phyloP scores from a whole-genome alignment of 2,797 vertebrate genomes.

The Acanthis flammea region DNA sequence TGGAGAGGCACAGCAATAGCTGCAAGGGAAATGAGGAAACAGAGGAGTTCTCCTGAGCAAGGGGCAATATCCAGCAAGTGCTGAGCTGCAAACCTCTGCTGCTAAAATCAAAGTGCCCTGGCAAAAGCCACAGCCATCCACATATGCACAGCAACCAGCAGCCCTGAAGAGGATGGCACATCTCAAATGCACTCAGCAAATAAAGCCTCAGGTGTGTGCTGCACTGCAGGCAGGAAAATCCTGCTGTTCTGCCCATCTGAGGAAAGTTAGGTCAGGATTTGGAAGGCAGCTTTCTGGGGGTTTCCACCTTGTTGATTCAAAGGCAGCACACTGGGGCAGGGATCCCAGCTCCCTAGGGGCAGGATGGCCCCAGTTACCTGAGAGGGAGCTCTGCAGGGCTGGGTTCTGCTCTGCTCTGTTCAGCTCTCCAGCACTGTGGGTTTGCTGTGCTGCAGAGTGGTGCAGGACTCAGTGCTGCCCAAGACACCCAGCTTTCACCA shows the following conservation, averaged over 20 bases:
- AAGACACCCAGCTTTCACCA: not conserved
- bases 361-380: not conserved
- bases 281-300: not conserved
- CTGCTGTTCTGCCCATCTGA: not conserved
- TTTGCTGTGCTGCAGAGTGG: not conserved
- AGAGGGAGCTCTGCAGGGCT: not conserved
- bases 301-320: not conserved
- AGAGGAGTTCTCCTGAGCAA: not conserved
- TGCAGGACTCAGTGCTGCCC: not conserved
- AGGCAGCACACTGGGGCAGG: not conserved
- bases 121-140: not conserved
- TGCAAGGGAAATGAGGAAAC: not conserved
- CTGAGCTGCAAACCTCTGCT: not conserved
- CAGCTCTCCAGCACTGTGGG: not conserved
- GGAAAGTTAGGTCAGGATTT: not conserved
- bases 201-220: not conserved
- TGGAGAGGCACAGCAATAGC: not conserved
- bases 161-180: not conserved
- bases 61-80: not conserved
- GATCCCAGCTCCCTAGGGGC: not conserved
- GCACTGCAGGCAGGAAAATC: not conserved
- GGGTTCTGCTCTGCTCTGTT: not conserved
- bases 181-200: not conserved
- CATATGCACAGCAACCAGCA: not conserved
- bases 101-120: not conserved